Conservation (phyloP, 2,113 vertebrate species). For the Malurus cyaneus region DNA sequence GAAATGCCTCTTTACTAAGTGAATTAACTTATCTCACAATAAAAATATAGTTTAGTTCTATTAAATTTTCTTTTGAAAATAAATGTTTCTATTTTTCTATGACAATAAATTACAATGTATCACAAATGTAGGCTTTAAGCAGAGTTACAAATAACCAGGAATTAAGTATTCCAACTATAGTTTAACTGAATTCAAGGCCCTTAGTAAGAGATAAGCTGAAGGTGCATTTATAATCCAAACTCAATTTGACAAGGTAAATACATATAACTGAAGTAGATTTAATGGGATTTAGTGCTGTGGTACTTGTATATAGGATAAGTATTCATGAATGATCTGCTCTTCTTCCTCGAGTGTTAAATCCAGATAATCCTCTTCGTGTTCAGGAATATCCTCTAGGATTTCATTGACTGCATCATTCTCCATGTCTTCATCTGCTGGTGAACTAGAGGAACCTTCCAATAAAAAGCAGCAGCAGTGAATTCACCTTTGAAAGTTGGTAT, state of each 20-base stretch:
- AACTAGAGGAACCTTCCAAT: conserved; percentile 74
- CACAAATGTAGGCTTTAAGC: conserved; percentile 49
- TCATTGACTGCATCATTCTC: conserved; percentile 89
- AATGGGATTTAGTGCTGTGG: conserved; percentile 46
- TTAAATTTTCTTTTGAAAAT: conserved; percentile 70
- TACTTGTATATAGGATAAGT: conserved; percentile 78
- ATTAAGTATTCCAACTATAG: conserved; percentile 16
- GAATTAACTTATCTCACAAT: conserved; percentile 41
- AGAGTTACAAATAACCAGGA: conserved; percentile 53
- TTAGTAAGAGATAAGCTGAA: conserved; percentile 46
- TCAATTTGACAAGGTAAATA: conserved; percentile 33
- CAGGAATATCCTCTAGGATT: conserved; percentile 90
- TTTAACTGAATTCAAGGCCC: conserved; percentile 36
- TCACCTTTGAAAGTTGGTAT: not conserved
- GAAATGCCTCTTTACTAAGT: conserved; percentile 53
- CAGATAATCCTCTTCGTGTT: conserved; percentile 94
- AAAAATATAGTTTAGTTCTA: conserved; percentile 69
- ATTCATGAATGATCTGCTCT: conserved; percentile 80
- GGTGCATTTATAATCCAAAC: conserved; percentile 38
- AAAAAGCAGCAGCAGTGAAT: not conserved
- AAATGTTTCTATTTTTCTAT: conserved; percentile 58
- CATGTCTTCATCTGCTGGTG: conserved; percentile 75
- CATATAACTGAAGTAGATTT: not conserved
- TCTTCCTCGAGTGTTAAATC: conserved; percentile 95
- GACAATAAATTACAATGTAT: conserved; percentile 51